Percentiles rank a stretch among this genome's conserved stretches.
phyloP scores from a whole-genome alignment of 2,888 invertebrate genomes.

The Seira sanloemensis region DNA sequence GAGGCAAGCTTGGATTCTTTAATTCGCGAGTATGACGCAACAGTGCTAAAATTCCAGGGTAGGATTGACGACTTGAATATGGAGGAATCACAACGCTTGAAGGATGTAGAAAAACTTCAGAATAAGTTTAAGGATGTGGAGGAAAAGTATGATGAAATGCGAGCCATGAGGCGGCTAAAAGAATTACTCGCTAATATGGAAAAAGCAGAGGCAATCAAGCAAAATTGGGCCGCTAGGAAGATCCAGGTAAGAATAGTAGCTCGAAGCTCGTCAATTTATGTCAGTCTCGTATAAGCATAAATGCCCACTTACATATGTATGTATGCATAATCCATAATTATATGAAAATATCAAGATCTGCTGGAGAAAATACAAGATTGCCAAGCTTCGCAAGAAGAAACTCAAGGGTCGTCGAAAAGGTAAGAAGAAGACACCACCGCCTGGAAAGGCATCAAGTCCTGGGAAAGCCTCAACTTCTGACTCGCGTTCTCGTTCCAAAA shows the following conservation, averaged over 20 bases:
- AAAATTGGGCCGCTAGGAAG: conserved; percentile 68
- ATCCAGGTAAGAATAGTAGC: conserved; percentile 67
- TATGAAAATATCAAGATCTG: too few species aligned
- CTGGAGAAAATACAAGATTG: conserved; percentile 45
- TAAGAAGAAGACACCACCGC: conserved; percentile 54
- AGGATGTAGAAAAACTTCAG: conserved; percentile 41
- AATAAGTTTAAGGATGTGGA: conserved; percentile 57
- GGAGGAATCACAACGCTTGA: conserved; percentile 29
- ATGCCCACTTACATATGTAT: too few species aligned
- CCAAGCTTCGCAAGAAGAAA: conserved; percentile 55
- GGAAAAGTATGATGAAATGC: conserved; percentile 69
- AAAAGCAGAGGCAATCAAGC: conserved; percentile 66
- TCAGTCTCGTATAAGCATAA: too few species aligned
- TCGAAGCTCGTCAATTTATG: too few species aligned
- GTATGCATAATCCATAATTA: too few species aligned
- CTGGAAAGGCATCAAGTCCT: conserved; percentile 11
- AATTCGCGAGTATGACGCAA: conserved; percentile 62
- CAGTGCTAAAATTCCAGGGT: conserved; percentile 58
- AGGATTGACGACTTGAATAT: conserved; percentile 55
- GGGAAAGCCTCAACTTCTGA: conserved; percentile 18
- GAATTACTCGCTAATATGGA: conserved; percentile 62
- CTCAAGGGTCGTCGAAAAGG: conserved; percentile 56
- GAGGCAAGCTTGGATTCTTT: conserved; percentile 47
- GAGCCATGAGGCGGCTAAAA: conserved; percentile 57
- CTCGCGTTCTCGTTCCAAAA: conserved; percentile 40